Evolutionary conservation across 2,797 vertebrate genomes (phyloP).

Genomic region (Chanos chanos): DNA sequence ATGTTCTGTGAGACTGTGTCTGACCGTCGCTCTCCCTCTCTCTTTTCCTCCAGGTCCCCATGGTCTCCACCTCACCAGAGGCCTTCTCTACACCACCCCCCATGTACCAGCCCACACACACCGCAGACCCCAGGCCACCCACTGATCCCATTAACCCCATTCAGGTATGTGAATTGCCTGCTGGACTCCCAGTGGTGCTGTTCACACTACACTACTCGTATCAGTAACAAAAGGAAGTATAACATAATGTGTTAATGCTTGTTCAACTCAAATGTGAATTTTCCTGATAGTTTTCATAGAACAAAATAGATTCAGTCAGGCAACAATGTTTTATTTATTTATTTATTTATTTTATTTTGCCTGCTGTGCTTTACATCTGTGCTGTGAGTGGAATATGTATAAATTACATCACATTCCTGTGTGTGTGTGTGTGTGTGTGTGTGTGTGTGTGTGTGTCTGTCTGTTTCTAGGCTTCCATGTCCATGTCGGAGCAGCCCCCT

Average conservation of each 20-base stretch:
- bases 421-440: neutral
- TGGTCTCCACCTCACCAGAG: conserved; percentile 85
- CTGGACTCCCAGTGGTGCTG: no score
- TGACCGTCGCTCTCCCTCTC: neutral
- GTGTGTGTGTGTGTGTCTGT: neutral
- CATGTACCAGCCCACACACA: conserved; percentile 86
- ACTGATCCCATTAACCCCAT: conserved; percentile 88
- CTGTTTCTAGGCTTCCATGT: conserved; percentile 81
- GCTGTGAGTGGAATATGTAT: no score
- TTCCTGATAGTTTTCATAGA: no score
- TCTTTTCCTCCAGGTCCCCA: conserved; percentile 72
- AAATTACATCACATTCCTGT: no score
- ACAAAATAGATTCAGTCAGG: neutral
- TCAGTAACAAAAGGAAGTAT: no score
- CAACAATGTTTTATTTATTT: neutral
- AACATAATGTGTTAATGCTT: no score
- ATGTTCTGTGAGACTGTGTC: neutral
- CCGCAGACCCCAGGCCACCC: conserved; percentile 81
- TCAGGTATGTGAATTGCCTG: conserved; percentile 78
- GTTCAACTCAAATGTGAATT: no score
- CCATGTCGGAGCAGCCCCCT: conserved; percentile 86
- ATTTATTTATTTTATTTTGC: neutral
- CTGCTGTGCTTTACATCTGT: no score
- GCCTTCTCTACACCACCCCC: conserved; percentile 78
- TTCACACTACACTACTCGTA: no score